Percentiles rank a stretch among this genome's conserved stretches.
These are phyloP conservation scores for Cherax destructor DNA, from an alignment of 1,140 invertebrate genomes.

Conservation along the genomic window DNA sequence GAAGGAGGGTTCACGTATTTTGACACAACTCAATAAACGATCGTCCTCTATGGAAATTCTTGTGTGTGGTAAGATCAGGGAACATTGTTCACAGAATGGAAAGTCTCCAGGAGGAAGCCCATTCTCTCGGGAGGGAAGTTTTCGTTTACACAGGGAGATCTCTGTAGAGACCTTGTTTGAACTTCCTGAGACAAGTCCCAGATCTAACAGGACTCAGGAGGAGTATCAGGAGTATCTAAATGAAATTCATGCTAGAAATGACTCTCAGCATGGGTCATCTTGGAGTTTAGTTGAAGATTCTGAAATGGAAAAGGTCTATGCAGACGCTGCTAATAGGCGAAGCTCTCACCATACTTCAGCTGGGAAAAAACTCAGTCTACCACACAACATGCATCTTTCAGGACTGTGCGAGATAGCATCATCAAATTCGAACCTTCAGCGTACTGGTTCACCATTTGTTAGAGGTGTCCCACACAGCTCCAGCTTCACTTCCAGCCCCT, in stretches of 20 bases:
- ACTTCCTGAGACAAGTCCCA: slow-evolving; percentile 47
- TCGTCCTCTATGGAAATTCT: slow-evolving; percentile 71
- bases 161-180: slow-evolving; percentile 70
- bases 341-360: slow-evolving; percentile 34
- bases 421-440: slow-evolving; percentile 62
- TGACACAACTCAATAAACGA: slow-evolving; percentile 63
- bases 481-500: slow-evolving; percentile 70
- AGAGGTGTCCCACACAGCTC: slow-evolving; percentile 65
- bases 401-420: slow-evolving; percentile 37
- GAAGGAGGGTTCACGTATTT: slow-evolving; percentile 37
- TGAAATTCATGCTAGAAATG: slow-evolving; percentile 54
- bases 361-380: slow-evolving; percentile 63
- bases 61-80: slow-evolving; percentile 69
- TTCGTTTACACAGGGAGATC: slow-evolving; percentile 68
- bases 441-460: slow-evolving; percentile 43
- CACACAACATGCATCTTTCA: slow-evolving; percentile 68
- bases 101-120: slow-evolving; percentile 45
- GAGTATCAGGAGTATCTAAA: slow-evolving; percentile 68
- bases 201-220: slow-evolving; percentile 28
- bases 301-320: slow-evolving; percentile 23
- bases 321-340: slow-evolving; percentile 5
- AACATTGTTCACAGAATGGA: slow-evolving; percentile 55
- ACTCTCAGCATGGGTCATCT: slow-evolving; percentile 62
- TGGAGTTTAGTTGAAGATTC: slow-evolving; percentile 66
- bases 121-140: slow-evolving; percentile 70